Evolutionary conservation across 2,888 invertebrate species (phyloP), one percentile per base, ranked within the genome.

Genomic region (Aphodius granarius): DNA sequence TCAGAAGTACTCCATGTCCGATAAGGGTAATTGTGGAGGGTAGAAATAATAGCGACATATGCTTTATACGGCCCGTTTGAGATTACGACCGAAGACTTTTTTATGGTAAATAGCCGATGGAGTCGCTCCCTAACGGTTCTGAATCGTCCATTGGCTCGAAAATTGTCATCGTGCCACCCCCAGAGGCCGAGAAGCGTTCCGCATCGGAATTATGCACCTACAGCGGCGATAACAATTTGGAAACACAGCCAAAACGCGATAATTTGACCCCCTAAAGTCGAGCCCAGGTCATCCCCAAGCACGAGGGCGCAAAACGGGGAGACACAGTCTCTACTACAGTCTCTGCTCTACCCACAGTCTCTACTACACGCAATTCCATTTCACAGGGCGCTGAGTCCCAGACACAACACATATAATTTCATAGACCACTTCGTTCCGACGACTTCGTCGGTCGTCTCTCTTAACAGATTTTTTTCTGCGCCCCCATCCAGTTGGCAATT

Each of bases 201-300:
- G 43, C 77, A 75, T 77, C 77, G 71, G 77, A 77, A 75, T 74
- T 74, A 74, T 75, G 74, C 77, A 73, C 72, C 74, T 75, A 70
- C 65, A 75, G 72, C 68, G 77, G 74, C 72, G 70, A 77, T 77
- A 77, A 77, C 77, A 79, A 79, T 78, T 78, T 78, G 78, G 78
- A 79, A 79, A 79, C 79, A 79, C 77, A 74, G 79, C 79, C 71
- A 73, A 68, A 68, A 73, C 76, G 74, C 76, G 79, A 79, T 79
- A 77, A 79, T 79, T 79, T 73, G 73, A 72, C 75, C 76, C 79
- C 73, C 78, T 77, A 79, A n/a, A 79, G 77, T 68, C 68, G 68
- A 68, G 22, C 68, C 68, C 68, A 15, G 68, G 68, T 21, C 21
- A 68, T 68, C 22, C 68, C 21, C 13, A 16, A 21, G 79, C 68